phyloP scores from a whole-genome alignment of 2,797 vertebrate species.

The Neostethus bicornis region DNA sequence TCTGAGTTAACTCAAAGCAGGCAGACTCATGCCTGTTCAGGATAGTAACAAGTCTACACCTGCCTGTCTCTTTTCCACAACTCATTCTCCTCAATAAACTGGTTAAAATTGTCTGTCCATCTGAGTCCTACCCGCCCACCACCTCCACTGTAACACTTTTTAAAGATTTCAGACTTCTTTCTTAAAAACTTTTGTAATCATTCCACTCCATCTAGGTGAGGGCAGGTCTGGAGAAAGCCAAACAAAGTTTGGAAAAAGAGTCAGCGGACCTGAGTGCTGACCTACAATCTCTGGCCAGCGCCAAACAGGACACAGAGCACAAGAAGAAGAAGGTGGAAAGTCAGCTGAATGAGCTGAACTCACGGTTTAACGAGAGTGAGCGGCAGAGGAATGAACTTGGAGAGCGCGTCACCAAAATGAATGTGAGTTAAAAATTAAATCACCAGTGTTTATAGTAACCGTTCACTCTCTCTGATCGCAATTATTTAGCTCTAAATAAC shows the following conservation, averaged over 20 bases:
- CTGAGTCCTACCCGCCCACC: no score
- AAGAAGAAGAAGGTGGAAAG: slow-evolving; percentile 95
- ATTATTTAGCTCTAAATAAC: no score
- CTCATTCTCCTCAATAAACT: no score
- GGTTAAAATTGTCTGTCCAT: no score
- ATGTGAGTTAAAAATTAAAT: slow-evolving; percentile 70
- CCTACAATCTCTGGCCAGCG: slow-evolving; percentile 83
- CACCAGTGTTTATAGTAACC: neutral
- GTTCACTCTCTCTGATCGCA: no score
- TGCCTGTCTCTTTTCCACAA: no score
- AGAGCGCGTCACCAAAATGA: slow-evolving; percentile 88
- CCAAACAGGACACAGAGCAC: slow-evolving; percentile 93
- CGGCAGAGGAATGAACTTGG: slow-evolving; percentile 86
- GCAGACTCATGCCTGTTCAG: no score
- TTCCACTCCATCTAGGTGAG: slow-evolving; percentile 79
- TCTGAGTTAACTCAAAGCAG: no score
- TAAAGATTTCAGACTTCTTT: no score
- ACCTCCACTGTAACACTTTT: no score
- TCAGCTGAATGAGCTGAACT: slow-evolving; percentile 88
- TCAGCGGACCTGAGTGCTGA: slow-evolving; percentile 83
- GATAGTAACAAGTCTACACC: no score
- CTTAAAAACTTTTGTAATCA: neutral
- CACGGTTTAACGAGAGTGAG: slow-evolving; percentile 88
- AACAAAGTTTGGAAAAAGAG: slow-evolving; percentile 93
- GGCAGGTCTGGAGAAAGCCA: slow-evolving; percentile 90